Base-by-base conservation (phyloP, 2,888 invertebrate species). In the Drepana falcataria region DNA sequence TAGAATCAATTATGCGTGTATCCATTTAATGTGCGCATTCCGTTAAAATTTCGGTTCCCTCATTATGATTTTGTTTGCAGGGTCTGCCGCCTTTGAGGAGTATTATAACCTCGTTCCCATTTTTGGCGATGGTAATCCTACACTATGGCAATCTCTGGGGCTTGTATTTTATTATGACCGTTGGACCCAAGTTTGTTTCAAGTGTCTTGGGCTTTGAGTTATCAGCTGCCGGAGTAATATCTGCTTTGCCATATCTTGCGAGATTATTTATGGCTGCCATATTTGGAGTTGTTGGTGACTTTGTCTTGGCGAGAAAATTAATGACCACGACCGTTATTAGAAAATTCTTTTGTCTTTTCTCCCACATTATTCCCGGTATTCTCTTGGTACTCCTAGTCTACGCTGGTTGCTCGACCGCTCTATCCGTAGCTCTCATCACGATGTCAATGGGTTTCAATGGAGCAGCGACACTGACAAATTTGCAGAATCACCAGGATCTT, bases 131-230 rank as follows among this genome's bases (percentile, higher is more conserved):
- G 70, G 66, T 91, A 6, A 66, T 94, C 1, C 85, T 95, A 35
- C 96, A 96, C 68, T 95, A 94, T 68, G 96, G 96, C 47, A 96
- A 95, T 71, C 83, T 95, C 57, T 96, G 95, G 93, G 94, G 96
- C 1, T 77, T 96, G 37, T 95, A 94, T 79, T 95, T 96, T 73
- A 92, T 95, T 52, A 93, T 95, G 83, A 95, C 95, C 0, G 94
- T 94, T 47, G 95, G 95, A 49, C 95, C 95, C 4, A 94, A 95
- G 66, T 96, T 94, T 73, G 91, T 96, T 69, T 94, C 95, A 48
- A 94, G 94, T 65, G 93, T 94, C 0, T 81, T 96, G 49, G 95
- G 95, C 4, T 95, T 95, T 71, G 92, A 95, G 68, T 73, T 96
- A 33, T 91, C 94, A 0, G 93, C 94, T 41, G 95, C 95, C 6